Evolutionary conservation across 2,113 vertebrate genomes (phyloP), one percentile per base, ranked within the genome.

Genomic region (Lontra canadensis): DNA sequence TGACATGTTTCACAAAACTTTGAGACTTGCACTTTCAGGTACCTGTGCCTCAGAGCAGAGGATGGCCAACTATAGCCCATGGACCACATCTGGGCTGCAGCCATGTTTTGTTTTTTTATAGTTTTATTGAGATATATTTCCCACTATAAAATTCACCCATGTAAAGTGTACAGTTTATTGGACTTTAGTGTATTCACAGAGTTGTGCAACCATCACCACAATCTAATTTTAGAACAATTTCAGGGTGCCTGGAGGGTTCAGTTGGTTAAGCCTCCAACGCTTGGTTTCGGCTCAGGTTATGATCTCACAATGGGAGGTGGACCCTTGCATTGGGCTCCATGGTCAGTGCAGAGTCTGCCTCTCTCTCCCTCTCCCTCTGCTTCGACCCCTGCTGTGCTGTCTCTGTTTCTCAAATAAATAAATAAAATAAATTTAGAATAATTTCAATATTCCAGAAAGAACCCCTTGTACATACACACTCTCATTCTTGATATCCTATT

Each of bases 171-270:
- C 3, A 83, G 34, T n/a, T 88, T 57, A 47, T 23, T 73, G 59
- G 65, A n/a, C 73, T 69, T 92, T 86, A 39, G 47, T 74, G 79
- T 79, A 81, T 44, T 47, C 25, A 67, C 25, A 85, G 63, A 73
- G 4, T 20, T 92, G 4, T 52, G 13, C 17, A 63, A 7, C 29
- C 36, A 59, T 74, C 47, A 84, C 34, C 11, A 78, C 47, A 61
- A 69, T 87, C 55, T 93, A 67, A 94, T 90, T 95, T 93, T 90
- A 94, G 34, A 81, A 49, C 18, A 49, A 42, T 80, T 88, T 90
- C 17, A 6, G 29, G 14, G 31, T 7, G 14, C 63, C 63, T 67
- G 14, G 29, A 13, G 31, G 14, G 14, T 31, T 67, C 63, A 67
- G 63, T 67, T 17, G 31, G 63, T 34, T 67, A 67, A 67, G 63